Base-by-base conservation (phyloP, 1,140 invertebrate species). In the Tetragnatha versicolor region DNA sequence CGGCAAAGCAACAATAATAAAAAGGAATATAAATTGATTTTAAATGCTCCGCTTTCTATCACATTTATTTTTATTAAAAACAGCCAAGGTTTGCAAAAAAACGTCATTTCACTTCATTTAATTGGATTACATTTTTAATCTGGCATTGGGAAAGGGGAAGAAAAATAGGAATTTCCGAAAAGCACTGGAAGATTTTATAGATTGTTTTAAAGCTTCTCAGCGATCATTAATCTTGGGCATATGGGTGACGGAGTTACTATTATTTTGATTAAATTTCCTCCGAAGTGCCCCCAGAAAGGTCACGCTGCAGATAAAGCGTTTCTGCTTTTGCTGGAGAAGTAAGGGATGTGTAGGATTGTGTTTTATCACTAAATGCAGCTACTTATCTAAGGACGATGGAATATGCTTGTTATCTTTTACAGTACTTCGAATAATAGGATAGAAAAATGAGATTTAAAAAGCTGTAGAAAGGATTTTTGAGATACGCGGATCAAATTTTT, bases 81-180 rank as follows among this genome's bases (percentile, higher is more conserved):
- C 4, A 47, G 37, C 17, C 1, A 17, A 22, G 31, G 22, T 39
- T 47, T 53, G 37, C 25, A 53, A 53, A 53, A 33, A 49, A 53
- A 53, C 22, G 33, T 69, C 42, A 69, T 69, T 53, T 35, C 31
- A 53, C 29, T 69, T 69, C 42, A 53, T 53, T 69, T 69, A 69
- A 69, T 69, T 69, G 45, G 49, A 53, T 69, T 69, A 69, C 66
- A 37, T 69, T 69, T 69, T 69, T 69, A 69, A 69, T 53, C 66
- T 53, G 20, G 39, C 27, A 42, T n/a, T n/a, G 25, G 6, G 27
- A 66, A 42, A 63, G 17, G 14, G 17, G 27, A 47, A 29, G 39
- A 47, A 17, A 17, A 29, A 61, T 6, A 61, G 22, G 37, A 20
- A 7, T 37, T 63, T 58, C n/a, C 33, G 10, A 31, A 39, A 37